Percentiles rank a stretch among this genome's conserved stretches.
Evolutionary conservation across 2,113 vertebrate species (phyloP).

Genomic region (Camarhynchus parvulus): DNA sequence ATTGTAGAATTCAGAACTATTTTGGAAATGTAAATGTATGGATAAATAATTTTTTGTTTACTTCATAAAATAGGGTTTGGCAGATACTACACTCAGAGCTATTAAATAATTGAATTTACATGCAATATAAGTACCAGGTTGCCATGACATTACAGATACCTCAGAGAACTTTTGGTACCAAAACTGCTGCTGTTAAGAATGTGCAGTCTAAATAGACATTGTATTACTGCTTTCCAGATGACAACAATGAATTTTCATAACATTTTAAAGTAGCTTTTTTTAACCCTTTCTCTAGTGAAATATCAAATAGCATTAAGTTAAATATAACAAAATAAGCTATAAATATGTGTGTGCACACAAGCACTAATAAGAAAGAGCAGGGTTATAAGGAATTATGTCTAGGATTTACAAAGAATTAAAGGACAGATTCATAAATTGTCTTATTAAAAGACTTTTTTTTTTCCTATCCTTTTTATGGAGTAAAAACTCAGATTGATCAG

Average conservation of each 20-base stretch:
- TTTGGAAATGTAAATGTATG: not conserved
- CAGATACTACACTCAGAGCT: not conserved
- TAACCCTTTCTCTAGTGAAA: not conserved
- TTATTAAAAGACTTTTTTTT: not conserved
- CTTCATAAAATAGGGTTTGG: not conserved
- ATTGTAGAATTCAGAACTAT: not conserved
- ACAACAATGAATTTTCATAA: constrained; percentile 20
- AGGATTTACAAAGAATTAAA: not conserved
- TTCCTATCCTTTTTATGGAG: not conserved
- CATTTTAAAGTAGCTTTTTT: constrained; percentile 5
- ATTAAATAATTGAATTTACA: constrained; percentile 36
- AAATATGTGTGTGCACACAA: not conserved
- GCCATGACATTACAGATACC: constrained; percentile 9
- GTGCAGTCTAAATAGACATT: not conserved
- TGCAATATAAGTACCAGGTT: constrained; percentile 11
- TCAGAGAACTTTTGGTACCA: not conserved
- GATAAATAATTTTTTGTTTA: not conserved
- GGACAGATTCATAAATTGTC: not conserved
- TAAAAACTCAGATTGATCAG: not conserved
- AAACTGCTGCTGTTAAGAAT: not conserved
- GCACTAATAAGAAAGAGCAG: not conserved
- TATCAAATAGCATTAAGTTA: not conserved
- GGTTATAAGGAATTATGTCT: not conserved
- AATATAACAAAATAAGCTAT: not conserved
- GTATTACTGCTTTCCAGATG: not conserved